Evolutionary conservation across 2,797 vertebrate species (phyloP).

Genomic region (Monodelphis domestica): DNA sequence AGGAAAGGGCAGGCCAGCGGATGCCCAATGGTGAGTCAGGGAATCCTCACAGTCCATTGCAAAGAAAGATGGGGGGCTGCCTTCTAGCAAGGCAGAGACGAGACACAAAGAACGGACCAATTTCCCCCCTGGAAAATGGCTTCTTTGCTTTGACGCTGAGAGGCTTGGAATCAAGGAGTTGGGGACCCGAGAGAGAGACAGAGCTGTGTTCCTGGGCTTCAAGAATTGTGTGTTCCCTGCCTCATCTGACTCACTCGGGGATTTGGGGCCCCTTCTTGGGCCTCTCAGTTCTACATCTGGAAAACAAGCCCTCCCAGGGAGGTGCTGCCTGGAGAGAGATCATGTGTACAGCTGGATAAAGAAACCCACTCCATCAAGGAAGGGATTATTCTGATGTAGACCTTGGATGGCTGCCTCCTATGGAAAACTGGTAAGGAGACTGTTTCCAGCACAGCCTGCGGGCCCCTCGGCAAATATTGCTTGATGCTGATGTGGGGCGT

Average conservation of each 20-base stretch:
- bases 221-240: neutral
- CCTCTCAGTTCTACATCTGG: neutral
- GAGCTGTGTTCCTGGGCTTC: neutral
- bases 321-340: neutral
- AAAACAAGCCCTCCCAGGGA: neutral
- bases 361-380: neutral
- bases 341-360: neutral
- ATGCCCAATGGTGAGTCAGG: neutral
- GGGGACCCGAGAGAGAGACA: neutral
- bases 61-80: neutral
- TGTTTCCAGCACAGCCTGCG: neutral
- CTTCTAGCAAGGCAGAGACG: neutral
- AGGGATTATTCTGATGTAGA: neutral
- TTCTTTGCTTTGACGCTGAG: neutral
- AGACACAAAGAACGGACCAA: neutral
- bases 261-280: neutral
- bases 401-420: neutral
- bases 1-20: neutral
- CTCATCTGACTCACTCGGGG: neutral
- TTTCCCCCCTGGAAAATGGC: neutral
- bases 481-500: neutral
- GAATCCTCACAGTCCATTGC: neutral
- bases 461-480: neutral
- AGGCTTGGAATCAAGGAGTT: neutral
- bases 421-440: neutral